These are phyloP conservation scores for Cebidichthys violaceus DNA, from an alignment of 2,113 vertebrate species.

Conservation along the genomic window DNA sequence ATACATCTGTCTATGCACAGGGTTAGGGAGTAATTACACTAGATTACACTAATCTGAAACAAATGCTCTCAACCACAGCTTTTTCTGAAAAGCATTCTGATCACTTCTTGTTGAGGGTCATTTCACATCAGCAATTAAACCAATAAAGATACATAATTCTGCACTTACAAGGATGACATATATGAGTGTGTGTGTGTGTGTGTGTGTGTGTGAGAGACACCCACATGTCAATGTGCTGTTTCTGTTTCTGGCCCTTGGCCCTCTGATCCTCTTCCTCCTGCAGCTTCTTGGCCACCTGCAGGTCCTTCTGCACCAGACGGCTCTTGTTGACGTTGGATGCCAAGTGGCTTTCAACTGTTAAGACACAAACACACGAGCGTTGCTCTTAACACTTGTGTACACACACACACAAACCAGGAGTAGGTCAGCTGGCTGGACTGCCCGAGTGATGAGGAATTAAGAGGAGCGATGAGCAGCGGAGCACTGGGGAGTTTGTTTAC, in stretches of 20 bases:
- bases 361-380: constrained; percentile 53
- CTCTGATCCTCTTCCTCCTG: constrained; percentile 94
- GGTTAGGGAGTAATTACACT: constrained; percentile 18
- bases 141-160: neutral
- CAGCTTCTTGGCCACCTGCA: constrained; percentile 93
- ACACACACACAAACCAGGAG: constrained; percentile 29
- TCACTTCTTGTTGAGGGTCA: neutral
- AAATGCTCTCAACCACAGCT: constrained; percentile 11
- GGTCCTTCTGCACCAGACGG: constrained; percentile 94
- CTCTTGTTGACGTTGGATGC: constrained; percentile 95
- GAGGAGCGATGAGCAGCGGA: neutral
- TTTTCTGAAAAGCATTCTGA: neutral
- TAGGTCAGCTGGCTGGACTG: neutral
- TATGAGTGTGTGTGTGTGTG: neutral
- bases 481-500: constrained; percentile 28
- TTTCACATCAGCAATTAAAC: neutral
- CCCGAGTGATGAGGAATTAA: neutral
- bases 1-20: neutral
- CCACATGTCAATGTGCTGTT: constrained; percentile 88
- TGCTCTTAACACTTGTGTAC: constrained; percentile 24
- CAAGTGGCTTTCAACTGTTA: constrained; percentile 95
- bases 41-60: constrained; percentile 30
- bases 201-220: constrained; percentile 52
- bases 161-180: neutral
- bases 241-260: constrained; percentile 88